phyloP scores from a whole-genome alignment of 2,888 invertebrate species.

The Adineta ricciae region DNA sequence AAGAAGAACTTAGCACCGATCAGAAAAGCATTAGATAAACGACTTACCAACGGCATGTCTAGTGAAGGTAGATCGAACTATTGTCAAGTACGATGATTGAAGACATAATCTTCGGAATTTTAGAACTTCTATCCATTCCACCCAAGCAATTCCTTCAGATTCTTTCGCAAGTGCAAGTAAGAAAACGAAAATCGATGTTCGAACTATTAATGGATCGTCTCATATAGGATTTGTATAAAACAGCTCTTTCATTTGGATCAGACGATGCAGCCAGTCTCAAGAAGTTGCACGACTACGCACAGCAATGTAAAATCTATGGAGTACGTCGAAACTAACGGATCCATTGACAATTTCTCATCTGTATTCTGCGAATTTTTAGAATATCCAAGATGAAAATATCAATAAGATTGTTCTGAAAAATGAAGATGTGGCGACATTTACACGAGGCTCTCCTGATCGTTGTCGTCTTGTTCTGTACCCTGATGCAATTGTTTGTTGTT shows the following conservation, averaged over 20 bases:
- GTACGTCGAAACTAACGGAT: too few relatives aligned
- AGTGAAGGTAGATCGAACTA: not conserved
- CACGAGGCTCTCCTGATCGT: slow-evolving; percentile 68
- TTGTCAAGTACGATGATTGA: too few relatives aligned
- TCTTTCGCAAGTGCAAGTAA: slow-evolving; percentile 13
- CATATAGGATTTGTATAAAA: not conserved
- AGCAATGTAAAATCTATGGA: not conserved
- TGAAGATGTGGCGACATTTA: slow-evolving; percentile 28
- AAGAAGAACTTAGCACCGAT: not conserved
- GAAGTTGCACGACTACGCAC: not conserved
- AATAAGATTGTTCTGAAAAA: slow-evolving; percentile 28
- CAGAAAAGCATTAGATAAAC: not conserved
- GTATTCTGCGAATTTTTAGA: not conserved
- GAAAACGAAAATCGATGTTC: not conserved
- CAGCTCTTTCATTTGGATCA: not conserved
- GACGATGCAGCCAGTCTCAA: not conserved
- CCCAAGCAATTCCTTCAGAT: slow-evolving; percentile 15
- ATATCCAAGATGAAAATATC: not conserved
- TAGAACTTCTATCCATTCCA: not conserved
- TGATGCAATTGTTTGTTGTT: slow-evolving; percentile 86
- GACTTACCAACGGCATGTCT: not conserved
- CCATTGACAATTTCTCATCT: too few relatives aligned
- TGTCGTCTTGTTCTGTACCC: slow-evolving; percentile 85
- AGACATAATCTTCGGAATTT: too few relatives aligned
- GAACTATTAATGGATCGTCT: not conserved